Evolutionary conservation across 2,888 invertebrate species (phyloP).

Genomic region (Aelia acuminata): DNA sequence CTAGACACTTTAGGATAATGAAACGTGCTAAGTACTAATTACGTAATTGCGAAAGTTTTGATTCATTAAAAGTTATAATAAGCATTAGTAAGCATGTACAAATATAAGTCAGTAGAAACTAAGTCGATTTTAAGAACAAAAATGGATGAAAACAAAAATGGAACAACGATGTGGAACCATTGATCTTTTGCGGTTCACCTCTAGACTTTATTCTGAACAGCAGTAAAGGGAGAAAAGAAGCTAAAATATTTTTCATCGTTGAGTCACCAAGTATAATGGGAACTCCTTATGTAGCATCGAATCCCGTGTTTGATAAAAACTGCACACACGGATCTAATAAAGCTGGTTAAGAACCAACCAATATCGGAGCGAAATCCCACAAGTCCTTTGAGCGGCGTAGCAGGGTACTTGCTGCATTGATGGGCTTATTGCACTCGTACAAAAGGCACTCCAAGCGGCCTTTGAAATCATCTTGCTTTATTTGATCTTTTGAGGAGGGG

Average conservation of each 20-base stretch:
- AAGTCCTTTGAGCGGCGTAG: neutral
- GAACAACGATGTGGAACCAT: too few relatives aligned
- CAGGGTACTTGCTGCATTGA: slow-evolving; percentile 37
- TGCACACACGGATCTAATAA: slow-evolving; percentile 30
- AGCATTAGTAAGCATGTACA: too few relatives aligned
- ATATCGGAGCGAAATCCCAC: neutral
- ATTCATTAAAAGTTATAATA: too few relatives aligned
- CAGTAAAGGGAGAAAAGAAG: too few relatives aligned
- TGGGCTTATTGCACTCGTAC: slow-evolving; percentile 46
- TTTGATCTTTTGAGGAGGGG: slow-evolving; percentile 44
- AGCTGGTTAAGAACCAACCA: neutral
- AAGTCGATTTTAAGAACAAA: too few relatives aligned
- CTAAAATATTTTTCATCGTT: neutral
- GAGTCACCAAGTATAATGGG: neutral
- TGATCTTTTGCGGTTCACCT: too few relatives aligned
- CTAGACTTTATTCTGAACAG: too few relatives aligned
- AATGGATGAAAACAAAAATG: too few relatives aligned
- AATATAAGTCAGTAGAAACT: too few relatives aligned
- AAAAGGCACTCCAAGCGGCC: neutral
- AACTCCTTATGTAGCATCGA: neutral
- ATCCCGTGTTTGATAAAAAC: neutral
- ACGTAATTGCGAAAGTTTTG: too few relatives aligned
- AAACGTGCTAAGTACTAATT: too few relatives aligned
- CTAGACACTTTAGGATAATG: too few relatives aligned
- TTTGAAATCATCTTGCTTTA: slow-evolving; percentile 43